Evolutionary conservation across 2,797 vertebrate genomes (phyloP), one percentile per base, ranked within the genome.

Genomic region (Cetoscarus ocellatus): DNA sequence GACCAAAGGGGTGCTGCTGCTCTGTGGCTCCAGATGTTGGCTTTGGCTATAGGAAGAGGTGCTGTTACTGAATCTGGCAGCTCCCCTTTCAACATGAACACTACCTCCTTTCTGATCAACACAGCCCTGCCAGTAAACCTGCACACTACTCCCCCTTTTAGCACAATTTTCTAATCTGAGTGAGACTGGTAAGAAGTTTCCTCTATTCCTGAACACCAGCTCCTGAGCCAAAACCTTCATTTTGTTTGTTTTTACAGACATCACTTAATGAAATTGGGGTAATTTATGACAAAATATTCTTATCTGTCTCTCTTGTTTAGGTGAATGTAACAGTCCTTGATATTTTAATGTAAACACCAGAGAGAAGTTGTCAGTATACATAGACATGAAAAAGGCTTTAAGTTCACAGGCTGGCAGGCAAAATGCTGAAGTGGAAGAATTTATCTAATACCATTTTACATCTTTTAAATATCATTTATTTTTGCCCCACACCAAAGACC

Each of bases 41-140:
- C 66, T 88, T 94, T 94, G 92, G 92, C 88, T 44, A 49, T 86
- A 90, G 80, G 72, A 84, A 84, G 86, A 83, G 67, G 72, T 62
- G 61, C 75, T 88, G 88, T 92, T 88, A 91, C 83, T 87, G 85
- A 92, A 91, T 85, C 85, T 18, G 54, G 56, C 81, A 79, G 81
- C 88, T 79, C 64, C 34, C 74, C 82, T 76, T 27, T 85, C 69
- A 27, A 48, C 50, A 42, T 65, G 86, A 92, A 94, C 91, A 93
- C 91, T 92, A 75, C 63, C 75, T 80, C 83, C 88, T 91, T 94
- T 93, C 83, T 92, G 90, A 93, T 93, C 89, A 89, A 44, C 10
- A 7, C 77, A 65, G 77, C 67, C 52, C 82, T 95, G 89, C 88
- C 88, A 78, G 89, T 87, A 93, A 92, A 85, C 75, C 74, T 50